These are phyloP conservation scores for Opisthograptis luteolata DNA, from an alignment of 2,888 invertebrate genomes.

Conservation along the genomic window DNA sequence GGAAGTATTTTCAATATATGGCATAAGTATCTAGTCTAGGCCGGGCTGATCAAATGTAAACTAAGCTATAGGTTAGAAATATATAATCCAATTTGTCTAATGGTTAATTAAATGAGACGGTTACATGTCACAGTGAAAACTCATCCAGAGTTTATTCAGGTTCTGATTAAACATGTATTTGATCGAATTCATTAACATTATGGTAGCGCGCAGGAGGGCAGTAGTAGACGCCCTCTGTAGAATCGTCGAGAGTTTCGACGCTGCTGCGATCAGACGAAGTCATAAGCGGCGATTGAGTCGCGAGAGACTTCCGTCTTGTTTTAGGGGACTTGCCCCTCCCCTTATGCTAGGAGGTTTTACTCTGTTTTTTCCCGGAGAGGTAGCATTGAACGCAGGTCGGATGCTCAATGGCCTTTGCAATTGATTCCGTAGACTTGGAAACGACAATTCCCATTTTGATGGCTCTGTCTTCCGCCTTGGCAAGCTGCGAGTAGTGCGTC, in stretches of 20 bases:
- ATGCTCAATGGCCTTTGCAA: constrained; percentile 85
- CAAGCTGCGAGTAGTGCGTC: constrained; percentile 78
- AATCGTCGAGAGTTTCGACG: constrained; percentile 71
- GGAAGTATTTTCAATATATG: too few relatives aligned
- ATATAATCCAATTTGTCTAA: too few relatives aligned
- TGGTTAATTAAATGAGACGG: too few relatives aligned
- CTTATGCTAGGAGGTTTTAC: constrained; percentile 87
- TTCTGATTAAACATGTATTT: constrained; percentile 84
- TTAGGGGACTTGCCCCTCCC: constrained; percentile 87
- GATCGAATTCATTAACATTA: constrained; percentile 71
- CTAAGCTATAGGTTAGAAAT: too few relatives aligned
- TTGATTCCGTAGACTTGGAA: constrained; percentile 82
- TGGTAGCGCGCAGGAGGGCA: constrained; percentile 66
- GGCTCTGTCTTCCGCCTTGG: constrained; percentile 79
- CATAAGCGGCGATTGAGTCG: constrained; percentile 59
- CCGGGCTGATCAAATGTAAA: too few relatives aligned
- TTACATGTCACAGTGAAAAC: not conserved
- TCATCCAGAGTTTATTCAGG: not conserved
- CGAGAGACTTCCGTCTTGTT: constrained; percentile 67
- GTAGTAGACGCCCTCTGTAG: constrained; percentile 59
- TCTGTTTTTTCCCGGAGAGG: constrained; percentile 85
- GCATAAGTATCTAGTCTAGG: too few relatives aligned
- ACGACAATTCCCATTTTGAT: constrained; percentile 84
- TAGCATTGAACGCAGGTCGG: constrained; percentile 90
- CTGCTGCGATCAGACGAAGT: constrained; percentile 78